Evolutionary conservation across 2,888 invertebrate species (phyloP), one percentile per base, ranked within the genome.

Genomic region (Griposia aprilina): DNA sequence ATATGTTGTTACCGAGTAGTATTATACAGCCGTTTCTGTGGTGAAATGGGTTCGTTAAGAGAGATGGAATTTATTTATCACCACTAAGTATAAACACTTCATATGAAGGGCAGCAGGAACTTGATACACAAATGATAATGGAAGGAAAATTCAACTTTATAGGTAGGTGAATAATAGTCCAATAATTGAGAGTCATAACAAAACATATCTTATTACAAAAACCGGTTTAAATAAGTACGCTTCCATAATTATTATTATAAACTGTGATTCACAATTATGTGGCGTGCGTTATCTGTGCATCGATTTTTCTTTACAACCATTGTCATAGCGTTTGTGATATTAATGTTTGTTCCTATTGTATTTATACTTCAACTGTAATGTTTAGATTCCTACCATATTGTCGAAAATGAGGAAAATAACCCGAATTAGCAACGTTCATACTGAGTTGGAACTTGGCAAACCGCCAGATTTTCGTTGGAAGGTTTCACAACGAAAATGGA

Each of bases 231-330:
- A n/a, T 15, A 55, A 26, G 30, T 26, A 15, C 7, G 48, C 17
- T 15, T 26, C 26, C 15, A 67, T 60, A 48, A 50, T n/a, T 48
- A 67, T 60, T 36, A 50, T n/a, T 48, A 30, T 23, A 57, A 55
- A 55, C 52, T 65, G 50, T 36, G n/a, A 63, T 68, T 57, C 78
- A 81, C 55, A 60, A 65, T 59, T 63, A 48, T 72, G 62, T 66
- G 7, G 13, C 62, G 52, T 36, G 68, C 41, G 72, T 75, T 87
- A 86, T 87, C 86, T 71, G 17, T 48, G 55, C 76, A 82, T 87
- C 72, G 84, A 87, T 86, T 84, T 80, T 76, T 77, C 45, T 76
- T 23, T 57, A 71, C 59, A 69, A 71, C 52, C 65, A 69, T 83
- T 79, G 77, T 72, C 48, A 71, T 52, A 80, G 69, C 78, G 75